phyloP scores from a whole-genome alignment of 1,140 invertebrate species.

The Rhynchophorus ferrugineus region DNA sequence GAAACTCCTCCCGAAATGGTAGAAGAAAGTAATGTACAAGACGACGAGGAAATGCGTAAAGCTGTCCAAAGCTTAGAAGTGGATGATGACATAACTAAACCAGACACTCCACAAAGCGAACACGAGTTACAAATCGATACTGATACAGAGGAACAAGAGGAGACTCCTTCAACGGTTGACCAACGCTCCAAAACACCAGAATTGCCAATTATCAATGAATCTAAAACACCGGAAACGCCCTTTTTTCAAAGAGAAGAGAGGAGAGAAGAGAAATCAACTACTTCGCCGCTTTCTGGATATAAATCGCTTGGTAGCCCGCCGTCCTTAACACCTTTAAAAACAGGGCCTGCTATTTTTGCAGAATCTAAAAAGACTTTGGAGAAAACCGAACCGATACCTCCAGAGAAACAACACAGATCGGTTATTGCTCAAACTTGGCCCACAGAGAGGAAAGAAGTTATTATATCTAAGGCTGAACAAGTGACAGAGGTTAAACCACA shows the following conservation, averaged over 20 bases:
- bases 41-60: constrained; percentile 70
- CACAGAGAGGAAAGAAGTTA: constrained; percentile 26
- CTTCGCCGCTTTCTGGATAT: constrained; percentile 16
- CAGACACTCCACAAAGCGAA: constrained; percentile 76
- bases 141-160: constrained; percentile 63
- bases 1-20: constrained; percentile 40
- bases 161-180: constrained; percentile 36
- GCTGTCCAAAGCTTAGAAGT: constrained; percentile 67
- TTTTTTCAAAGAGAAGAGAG: constrained; percentile 24
- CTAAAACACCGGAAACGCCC: constrained; percentile 45
- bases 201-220: constrained; percentile 42
- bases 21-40: constrained; percentile 53
- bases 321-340: constrained; percentile 36
- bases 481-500: constrained; percentile 32
- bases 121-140: constrained; percentile 80
- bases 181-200: constrained; percentile 39
- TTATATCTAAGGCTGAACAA: constrained; percentile 12
- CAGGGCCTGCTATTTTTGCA: constrained; percentile 8
- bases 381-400: constrained; percentile 14
- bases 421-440: constrained; percentile 47
- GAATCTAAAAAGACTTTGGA: constrained; percentile 23
- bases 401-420: constrained; percentile 24
- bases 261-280: constrained; percentile 23
- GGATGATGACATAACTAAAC: constrained; percentile 67
- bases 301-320: constrained; percentile 32